These are phyloP conservation scores for Lycocorax pyrrhopterus DNA, from an alignment of 2,113 vertebrate genomes.

Conservation along the genomic window DNA sequence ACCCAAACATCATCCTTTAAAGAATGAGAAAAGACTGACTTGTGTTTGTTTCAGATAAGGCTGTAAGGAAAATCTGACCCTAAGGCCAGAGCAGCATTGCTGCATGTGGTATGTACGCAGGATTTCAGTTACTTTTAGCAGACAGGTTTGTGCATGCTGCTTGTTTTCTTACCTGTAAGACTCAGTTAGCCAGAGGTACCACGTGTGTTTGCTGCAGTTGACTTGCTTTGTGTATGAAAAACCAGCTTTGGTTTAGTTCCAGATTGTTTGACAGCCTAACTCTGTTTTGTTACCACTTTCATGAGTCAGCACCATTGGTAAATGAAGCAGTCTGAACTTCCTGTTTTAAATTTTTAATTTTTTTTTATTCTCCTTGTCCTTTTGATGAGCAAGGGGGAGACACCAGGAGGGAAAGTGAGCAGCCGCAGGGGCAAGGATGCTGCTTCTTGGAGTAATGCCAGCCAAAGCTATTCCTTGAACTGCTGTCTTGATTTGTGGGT, in stretches of 20 bases:
- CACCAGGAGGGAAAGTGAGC: not conserved
- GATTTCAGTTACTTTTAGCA: not conserved
- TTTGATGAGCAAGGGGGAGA: not conserved
- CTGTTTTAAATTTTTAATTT: not conserved
- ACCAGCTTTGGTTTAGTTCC: not conserved
- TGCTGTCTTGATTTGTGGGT: not conserved
- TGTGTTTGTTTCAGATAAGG: not conserved
- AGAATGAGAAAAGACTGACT: not conserved
- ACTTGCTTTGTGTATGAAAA: not conserved
- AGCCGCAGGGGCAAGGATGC: not conserved
- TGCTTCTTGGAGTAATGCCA: not conserved
- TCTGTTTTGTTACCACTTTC: not conserved
- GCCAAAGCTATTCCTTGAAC: not conserved
- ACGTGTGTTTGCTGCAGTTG: not conserved
- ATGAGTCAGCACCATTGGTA: not conserved
- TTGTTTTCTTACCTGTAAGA: not conserved
- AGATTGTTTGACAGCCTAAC: not conserved
- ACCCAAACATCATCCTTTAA: not conserved
- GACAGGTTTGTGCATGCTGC: not conserved
- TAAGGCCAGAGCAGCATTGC: not conserved
- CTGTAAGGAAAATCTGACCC: not conserved
- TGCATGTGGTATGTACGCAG: not conserved
- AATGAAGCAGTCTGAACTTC: not conserved
- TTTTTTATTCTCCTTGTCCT: not conserved
- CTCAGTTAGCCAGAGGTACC: not conserved